Percentiles rank a stretch among this genome's conserved stretches.
phyloP scores from a whole-genome alignment of 1,140 invertebrate species.

The Muscidifurax raptorellus region DNA sequence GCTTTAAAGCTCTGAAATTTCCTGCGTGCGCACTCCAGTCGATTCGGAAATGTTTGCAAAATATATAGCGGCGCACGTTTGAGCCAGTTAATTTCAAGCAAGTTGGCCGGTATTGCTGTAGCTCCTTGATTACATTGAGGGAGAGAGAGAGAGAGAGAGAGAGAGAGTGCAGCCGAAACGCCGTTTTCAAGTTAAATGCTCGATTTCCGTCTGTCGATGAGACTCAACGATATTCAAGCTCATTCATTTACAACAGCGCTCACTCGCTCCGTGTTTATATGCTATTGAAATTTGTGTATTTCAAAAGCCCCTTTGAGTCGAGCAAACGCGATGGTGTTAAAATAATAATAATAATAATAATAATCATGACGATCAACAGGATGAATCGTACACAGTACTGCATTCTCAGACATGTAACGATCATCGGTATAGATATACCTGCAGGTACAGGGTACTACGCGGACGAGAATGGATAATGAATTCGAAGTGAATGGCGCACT shows the following conservation, averaged over 20 bases:
- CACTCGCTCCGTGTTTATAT: no score
- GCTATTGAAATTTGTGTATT: background rate
- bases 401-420: no score
- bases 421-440: no score
- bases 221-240: slow-evolving; percentile 16
- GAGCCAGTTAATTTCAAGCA: slow-evolving; percentile 9
- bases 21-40: background rate
- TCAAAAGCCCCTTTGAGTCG: background rate
- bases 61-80: slow-evolving; percentile 7
- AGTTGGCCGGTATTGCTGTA: background rate
- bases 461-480: no score
- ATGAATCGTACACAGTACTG: no score
- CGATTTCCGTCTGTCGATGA: slow-evolving; percentile 20
- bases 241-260: background rate
- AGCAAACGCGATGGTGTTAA: background rate
- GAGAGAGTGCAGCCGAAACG: slow-evolving; percentile 8
- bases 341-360: no score
- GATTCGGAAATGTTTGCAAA: background rate
- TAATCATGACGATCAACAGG: no score
- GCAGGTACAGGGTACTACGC: no score
- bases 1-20: background rate
- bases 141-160: background rate
- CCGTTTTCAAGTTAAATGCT: slow-evolving; percentile 33
- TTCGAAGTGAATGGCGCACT: no score
- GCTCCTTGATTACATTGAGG: slow-evolving; percentile 29